Evolutionary conservation across 2,888 invertebrate genomes (phyloP).

Genomic region (Caenorhabditis imperialis): DNA sequence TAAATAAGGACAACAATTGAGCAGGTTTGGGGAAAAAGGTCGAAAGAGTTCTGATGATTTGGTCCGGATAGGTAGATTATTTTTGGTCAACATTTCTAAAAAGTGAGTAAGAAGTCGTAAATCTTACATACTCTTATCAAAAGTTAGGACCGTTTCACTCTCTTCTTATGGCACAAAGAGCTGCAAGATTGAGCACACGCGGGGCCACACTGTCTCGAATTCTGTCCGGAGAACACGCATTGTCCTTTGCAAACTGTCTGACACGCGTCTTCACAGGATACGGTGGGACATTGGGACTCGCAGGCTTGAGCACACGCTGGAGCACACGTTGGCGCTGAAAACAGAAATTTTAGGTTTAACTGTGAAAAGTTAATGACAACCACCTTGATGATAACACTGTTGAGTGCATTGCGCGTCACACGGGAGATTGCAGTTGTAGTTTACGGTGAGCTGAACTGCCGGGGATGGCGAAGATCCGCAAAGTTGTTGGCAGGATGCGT

Average conservation of each 20-base stretch:
- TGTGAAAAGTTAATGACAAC: not conserved
- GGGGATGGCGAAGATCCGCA: slow-evolving; percentile 61
- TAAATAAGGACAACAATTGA: too few species aligned
- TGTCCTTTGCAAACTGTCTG: slow-evolving; percentile 64
- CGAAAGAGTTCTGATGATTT: too few species aligned
- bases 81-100: too few species aligned
- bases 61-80: too few species aligned
- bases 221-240: slow-evolving; percentile 62
- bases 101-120: too few species aligned
- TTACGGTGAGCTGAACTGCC: slow-evolving; percentile 54
- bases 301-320: slow-evolving; percentile 59
- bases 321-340: slow-evolving; percentile 56
- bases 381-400: slow-evolving; percentile 59
- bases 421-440: slow-evolving; percentile 62
- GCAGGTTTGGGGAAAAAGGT: too few species aligned
- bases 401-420: slow-evolving; percentile 64
- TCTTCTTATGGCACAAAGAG: slow-evolving; percentile 58
- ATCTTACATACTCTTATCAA: too few species aligned
- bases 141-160: slow-evolving; percentile 51
- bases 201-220: slow-evolving; percentile 58
- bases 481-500: slow-evolving; percentile 56
- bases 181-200: slow-evolving; percentile 64
- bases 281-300: slow-evolving; percentile 61
- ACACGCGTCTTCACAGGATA: slow-evolving; percentile 62
- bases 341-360: too few species aligned